Evolutionary conservation across 2,888 invertebrate genomes (phyloP).

Genomic region (Lobophora halterata): DNA sequence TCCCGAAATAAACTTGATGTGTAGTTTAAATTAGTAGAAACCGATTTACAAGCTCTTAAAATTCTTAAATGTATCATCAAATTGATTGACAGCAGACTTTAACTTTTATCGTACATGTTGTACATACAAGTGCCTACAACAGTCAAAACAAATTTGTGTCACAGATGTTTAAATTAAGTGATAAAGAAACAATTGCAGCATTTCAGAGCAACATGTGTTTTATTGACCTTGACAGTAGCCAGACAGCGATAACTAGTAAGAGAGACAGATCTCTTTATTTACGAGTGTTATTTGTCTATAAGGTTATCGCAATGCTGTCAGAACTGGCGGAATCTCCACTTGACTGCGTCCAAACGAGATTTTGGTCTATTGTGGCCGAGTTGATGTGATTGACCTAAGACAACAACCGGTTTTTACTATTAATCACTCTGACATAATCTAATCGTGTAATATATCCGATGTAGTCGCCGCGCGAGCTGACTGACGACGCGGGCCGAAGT

Average conservation of each 20-base stretch:
- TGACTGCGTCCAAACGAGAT: slow-evolving; percentile 44
- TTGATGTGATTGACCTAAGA: slow-evolving; percentile 64
- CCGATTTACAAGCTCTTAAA: no score
- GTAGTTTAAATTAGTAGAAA: no score
- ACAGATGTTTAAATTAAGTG: no score
- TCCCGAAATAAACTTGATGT: no score
- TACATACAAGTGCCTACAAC: no score
- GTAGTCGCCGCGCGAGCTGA: slow-evolving; percentile 48
- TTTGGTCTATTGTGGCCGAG: slow-evolving; percentile 31
- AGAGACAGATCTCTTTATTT: slow-evolving; percentile 10
- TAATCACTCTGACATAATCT: slow-evolving; percentile 67
- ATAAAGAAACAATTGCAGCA: no score
- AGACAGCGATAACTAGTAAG: not conserved
- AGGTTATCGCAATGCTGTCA: slow-evolving; percentile 18
- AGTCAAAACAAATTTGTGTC: no score
- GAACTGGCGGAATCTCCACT: slow-evolving; percentile 41
- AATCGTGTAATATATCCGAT: slow-evolving; percentile 50
- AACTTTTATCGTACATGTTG: no score
- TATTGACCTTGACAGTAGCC: not conserved
- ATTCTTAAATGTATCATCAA: no score
- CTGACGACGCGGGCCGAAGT: slow-evolving; percentile 50
- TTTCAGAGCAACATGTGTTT: no score
- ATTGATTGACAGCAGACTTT: no score
- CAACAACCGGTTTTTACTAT: slow-evolving; percentile 58
- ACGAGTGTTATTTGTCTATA: slow-evolving; percentile 21